Evolutionary conservation across 92 coral and sea anemone genomes (phyloP).

Genomic region (Diadumene lineata): DNA sequence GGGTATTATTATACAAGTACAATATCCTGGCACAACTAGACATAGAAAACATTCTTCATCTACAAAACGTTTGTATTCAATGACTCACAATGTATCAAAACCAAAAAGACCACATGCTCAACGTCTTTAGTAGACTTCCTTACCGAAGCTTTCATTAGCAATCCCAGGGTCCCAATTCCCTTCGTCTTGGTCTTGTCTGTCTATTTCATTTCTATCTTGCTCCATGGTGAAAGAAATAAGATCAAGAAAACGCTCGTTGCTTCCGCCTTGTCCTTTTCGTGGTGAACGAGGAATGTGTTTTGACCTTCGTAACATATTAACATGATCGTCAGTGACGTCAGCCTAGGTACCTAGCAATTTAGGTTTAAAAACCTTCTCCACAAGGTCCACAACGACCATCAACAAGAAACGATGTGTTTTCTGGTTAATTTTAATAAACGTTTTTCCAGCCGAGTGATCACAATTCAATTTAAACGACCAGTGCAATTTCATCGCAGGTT

Average conservation of each 20-base stretch:
- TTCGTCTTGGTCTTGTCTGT: not conserved
- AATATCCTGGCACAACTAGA: too few species aligned
- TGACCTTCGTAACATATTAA: conserved; percentile 30
- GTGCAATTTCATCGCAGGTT: too few species aligned
- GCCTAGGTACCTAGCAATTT: not conserved
- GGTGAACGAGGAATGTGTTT: not conserved
- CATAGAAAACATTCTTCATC: not conserved
- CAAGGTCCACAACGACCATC: not conserved
- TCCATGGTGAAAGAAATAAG: conserved; percentile 11
- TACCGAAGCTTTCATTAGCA: conserved; percentile 22
- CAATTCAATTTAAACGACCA: too few species aligned
- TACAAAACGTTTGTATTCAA: not conserved
- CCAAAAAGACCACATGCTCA: not conserved
- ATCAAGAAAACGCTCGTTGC: conserved; percentile 33
- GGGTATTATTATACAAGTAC: too few species aligned
- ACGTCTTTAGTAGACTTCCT: too few species aligned
- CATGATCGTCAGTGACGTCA: not conserved
- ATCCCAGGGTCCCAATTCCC: not conserved
- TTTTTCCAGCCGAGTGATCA: not conserved
- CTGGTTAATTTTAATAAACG: not conserved
- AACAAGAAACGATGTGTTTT: not conserved
- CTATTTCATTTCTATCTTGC: not conserved
- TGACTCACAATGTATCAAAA: not conserved
- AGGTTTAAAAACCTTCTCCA: too few species aligned
- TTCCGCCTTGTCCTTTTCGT: conserved; percentile 21